phyloP scores from a whole-genome alignment of 2,113 vertebrate species.

The Leiothrix lutea region DNA sequence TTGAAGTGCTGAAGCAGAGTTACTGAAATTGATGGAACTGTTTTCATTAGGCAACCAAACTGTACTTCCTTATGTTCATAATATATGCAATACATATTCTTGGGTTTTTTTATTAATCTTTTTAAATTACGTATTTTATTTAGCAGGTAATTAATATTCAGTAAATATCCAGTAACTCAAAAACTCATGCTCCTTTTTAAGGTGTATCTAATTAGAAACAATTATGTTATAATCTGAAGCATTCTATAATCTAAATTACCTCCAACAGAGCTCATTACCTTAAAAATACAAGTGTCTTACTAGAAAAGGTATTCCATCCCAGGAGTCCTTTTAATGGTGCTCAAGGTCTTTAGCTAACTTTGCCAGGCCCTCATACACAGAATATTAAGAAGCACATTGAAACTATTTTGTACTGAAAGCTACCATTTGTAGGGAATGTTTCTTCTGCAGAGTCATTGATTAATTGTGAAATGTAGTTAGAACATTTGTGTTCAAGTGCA shows the following conservation, averaged over 20 bases:
- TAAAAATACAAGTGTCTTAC: neutral
- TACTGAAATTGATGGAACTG: neutral
- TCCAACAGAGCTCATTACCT: neutral
- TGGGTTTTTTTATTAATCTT: neutral
- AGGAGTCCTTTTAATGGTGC: neutral
- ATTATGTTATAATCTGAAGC: neutral
- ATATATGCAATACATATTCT: neutral
- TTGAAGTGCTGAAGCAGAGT: neutral
- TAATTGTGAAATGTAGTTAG: neutral
- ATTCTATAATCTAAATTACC: neutral
- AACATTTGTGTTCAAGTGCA: neutral
- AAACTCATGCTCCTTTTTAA: neutral
- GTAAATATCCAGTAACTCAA: neutral
- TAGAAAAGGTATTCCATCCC: neutral
- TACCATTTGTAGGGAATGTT: neutral
- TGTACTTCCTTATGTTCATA: neutral
- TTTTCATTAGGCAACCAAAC: neutral
- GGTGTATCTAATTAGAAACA: neutral
- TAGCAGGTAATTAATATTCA: neutral
- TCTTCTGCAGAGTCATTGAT: neutral
- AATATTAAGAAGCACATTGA: neutral
- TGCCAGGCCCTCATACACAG: neutral
- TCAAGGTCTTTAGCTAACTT: neutral
- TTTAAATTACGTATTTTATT: neutral
- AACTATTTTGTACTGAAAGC: neutral